Evolutionary conservation across 1,140 invertebrate species (phyloP).

Genomic region (Coenobita brevimanus): DNA sequence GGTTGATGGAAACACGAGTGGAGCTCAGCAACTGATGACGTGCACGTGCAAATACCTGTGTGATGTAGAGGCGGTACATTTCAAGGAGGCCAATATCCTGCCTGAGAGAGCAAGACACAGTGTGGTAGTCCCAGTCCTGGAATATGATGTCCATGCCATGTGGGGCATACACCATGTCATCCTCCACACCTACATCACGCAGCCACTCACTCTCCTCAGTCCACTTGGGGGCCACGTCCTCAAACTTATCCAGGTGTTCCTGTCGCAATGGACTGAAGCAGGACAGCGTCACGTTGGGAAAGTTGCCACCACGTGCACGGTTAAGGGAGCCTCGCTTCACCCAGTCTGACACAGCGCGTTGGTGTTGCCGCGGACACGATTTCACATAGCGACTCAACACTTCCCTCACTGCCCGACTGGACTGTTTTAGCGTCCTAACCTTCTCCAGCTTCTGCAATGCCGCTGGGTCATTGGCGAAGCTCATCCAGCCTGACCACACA

Average conservation of each 20-base stretch:
- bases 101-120: neutral
- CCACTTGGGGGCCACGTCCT: conserved; percentile 48
- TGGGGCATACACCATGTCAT: conserved; percentile 59
- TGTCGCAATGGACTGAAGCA: conserved; percentile 48
- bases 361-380: conserved; percentile 49
- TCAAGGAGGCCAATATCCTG: conserved; percentile 17
- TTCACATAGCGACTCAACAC: conserved; percentile 49
- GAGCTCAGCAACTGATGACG: conserved; percentile 15
- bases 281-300: conserved; percentile 53
- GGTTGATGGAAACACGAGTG: conserved; percentile 21
- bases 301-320: conserved; percentile 5
- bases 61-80: conserved; percentile 52
- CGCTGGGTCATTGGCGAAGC: conserved; percentile 50
- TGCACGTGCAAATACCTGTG: conserved; percentile 26
- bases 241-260: conserved; percentile 38
- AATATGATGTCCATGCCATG: conserved; percentile 62
- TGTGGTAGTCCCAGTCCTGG: conserved; percentile 54
- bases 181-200: conserved; percentile 9
- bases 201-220: conserved; percentile 53
- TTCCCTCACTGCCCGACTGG: conserved; percentile 34
- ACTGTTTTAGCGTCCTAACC: conserved; percentile 23
- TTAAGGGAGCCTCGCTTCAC: conserved; percentile 44
- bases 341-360: conserved; percentile 43
- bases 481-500: conserved; percentile 60
- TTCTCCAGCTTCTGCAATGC: conserved; percentile 55